A percentile compares a stretch with the other conserved stretches of the same genome.
phyloP scores from a whole-genome alignment of 2,888 invertebrate species.

The Octodonta nipae region DNA sequence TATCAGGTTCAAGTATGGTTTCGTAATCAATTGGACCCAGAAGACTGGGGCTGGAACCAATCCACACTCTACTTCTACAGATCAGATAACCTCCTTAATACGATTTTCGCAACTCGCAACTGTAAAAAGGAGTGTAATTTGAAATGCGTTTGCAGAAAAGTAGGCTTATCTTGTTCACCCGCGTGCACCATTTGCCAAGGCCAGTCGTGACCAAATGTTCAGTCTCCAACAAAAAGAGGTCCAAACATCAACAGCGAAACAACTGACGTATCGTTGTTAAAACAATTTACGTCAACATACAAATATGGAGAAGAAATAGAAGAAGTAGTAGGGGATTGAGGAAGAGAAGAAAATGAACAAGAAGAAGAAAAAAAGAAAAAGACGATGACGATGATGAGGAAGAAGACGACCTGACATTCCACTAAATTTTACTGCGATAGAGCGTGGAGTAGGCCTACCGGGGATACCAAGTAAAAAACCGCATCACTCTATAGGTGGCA shows the following conservation, averaged over 20 bases:
- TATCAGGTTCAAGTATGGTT: background rate
- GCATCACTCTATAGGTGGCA: background rate
- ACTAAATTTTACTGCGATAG: no score
- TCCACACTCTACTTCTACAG: background rate
- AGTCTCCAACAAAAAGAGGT: background rate
- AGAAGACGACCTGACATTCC: background rate
- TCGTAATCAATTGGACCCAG: no score
- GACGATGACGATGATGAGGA: background rate
- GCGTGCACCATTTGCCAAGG: background rate
- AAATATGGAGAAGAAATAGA: no score
- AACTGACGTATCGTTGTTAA: no score
- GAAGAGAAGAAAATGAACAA: no score
- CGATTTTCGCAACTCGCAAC: conserved; percentile 1
- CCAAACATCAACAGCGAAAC: background rate
- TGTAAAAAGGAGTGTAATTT: background rate
- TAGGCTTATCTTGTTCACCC: conserved; percentile 1
- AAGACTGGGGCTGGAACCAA: background rate
- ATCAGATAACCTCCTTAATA: background rate
- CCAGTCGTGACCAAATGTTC: background rate
- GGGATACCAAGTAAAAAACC: background rate
- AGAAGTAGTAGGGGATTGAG: no score
- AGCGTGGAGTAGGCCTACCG: background rate
- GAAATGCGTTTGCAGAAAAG: background rate
- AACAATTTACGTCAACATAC: no score
- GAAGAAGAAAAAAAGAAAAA: no score